phyloP scores from a whole-genome alignment of 2,797 vertebrate genomes.

The Allobates femoralis region DNA sequence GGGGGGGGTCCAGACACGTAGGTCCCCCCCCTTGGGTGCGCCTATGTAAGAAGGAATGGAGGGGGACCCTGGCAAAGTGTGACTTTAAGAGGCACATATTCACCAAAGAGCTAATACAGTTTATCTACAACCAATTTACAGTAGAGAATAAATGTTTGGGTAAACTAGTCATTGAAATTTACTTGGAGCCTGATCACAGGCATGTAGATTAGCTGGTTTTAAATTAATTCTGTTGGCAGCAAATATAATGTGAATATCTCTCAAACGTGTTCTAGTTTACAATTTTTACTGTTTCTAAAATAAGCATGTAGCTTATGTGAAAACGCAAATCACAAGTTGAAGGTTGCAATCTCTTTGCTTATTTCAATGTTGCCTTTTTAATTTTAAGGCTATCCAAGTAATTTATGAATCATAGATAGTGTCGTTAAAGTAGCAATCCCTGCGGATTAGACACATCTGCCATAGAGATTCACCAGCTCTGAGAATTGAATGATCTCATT shows the following conservation, averaged over 20 bases:
- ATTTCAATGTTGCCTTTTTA: slow-evolving; percentile 36
- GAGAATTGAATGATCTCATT: slow-evolving; percentile 23
- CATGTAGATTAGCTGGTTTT: slow-evolving; percentile 30
- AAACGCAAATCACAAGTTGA: slow-evolving; percentile 48
- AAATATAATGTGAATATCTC: slow-evolving; percentile 5
- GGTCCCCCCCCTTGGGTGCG: too few relatives aligned
- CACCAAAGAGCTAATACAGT: neutral
- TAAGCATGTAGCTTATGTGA: slow-evolving; percentile 35
- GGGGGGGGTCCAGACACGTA: too few relatives aligned
- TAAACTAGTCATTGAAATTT: slow-evolving; percentile 30
- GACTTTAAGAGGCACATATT: neutral
- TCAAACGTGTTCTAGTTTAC: neutral
- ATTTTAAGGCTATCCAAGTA: slow-evolving; percentile 45
- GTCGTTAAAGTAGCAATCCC: slow-evolving; percentile 41
- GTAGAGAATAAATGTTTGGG: neutral
- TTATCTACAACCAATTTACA: neutral
- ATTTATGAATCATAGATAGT: slow-evolving; percentile 43
- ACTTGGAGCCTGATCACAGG: slow-evolving; percentile 5
- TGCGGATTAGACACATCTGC: slow-evolving; percentile 47
- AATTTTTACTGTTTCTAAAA: slow-evolving; percentile 24
- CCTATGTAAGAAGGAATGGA: too few relatives aligned
- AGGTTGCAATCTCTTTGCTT: slow-evolving; percentile 42
- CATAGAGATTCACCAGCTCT: slow-evolving; percentile 5
- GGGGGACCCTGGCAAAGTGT: too few relatives aligned
- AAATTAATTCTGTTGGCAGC: slow-evolving; percentile 9